Conservation (phyloP, 2,888 invertebrate species). For the Drosophila robusta region DNA sequence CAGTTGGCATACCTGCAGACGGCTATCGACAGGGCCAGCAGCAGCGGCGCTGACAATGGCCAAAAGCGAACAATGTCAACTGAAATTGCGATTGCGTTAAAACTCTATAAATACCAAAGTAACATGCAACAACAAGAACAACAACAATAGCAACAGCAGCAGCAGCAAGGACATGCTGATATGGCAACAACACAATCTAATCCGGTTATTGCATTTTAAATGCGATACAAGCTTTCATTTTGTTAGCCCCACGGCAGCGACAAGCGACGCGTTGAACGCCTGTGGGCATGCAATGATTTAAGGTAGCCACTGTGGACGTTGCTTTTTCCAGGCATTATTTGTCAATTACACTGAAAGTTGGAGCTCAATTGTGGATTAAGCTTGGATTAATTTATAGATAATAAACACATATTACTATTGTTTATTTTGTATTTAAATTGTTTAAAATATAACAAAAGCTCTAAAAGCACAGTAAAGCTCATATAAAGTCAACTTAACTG, state of each 20-base stretch:
- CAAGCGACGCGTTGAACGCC: constrained; percentile 30
- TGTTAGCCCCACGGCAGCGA: constrained; percentile 35
- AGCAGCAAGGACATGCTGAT: constrained; percentile 46
- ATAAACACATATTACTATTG: not conserved
- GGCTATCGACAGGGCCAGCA: constrained; percentile 51
- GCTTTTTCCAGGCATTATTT: constrained; percentile 9
- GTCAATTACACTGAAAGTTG: constrained; percentile 18
- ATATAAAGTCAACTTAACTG: no score
- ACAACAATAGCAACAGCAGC: constrained; percentile 6
- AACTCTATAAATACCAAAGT: constrained; percentile 83
- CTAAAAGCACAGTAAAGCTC: not conserved
- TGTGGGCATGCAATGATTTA: constrained; percentile 46
- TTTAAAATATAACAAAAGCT: not conserved
- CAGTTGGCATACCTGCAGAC: constrained; percentile 53
- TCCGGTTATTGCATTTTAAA: constrained; percentile 83
- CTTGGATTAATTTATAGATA: not conserved
- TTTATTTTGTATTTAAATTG: not conserved
- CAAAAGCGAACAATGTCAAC: constrained; percentile 77
- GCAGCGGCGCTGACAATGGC: constrained; percentile 48
- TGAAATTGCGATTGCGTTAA: constrained; percentile 81
- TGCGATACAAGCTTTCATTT: constrained; percentile 65
- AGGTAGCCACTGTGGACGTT: constrained; percentile 2
- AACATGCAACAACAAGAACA: constrained; percentile 54
- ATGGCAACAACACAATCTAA: constrained; percentile 76
- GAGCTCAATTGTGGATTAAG: not conserved